These are phyloP conservation scores for human DNA, from an alignment of 2,113 vertebrate species.

Conservation along the genomic window GRCh38 chr15:34145001-34145500, in stretches of 20 bases:
- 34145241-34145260: not conserved
- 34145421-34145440: conserved; percentile 88
- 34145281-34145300: conserved; percentile 9
- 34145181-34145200: not conserved
- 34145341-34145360: not conserved
- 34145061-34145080: not conserved
- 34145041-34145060: not conserved
- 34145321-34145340: conserved; percentile 9
- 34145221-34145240: not conserved
- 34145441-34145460: conserved; percentile 90
- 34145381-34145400: conserved; percentile 86
- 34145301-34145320: conserved; percentile 23
- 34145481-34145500: conserved; percentile 88
- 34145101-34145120: not conserved
- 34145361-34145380: conserved; percentile 48
- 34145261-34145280: not conserved
- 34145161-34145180: not conserved
- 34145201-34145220: conserved; percentile 8
- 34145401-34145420: conserved; percentile 90
- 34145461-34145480: conserved; percentile 91
- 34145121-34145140: conserved; percentile 38
- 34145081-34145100: not conserved
- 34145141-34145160: not conserved
- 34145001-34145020: not conserved
- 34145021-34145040: not conserved